Conservation (phyloP, 2,888 invertebrate species). For the Choristoneura rosaceana region DNA sequence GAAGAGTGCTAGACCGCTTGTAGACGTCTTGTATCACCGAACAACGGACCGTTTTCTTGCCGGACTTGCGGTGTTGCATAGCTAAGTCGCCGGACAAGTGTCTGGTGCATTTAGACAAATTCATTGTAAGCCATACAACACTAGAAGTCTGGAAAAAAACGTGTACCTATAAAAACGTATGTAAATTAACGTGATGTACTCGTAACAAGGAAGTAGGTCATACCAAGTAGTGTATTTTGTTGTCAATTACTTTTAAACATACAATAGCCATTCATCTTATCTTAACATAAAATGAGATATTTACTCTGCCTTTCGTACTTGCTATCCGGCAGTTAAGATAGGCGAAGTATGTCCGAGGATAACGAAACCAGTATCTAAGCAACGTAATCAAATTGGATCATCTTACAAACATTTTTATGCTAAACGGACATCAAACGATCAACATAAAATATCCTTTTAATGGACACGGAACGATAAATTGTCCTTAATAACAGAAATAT, state of each 20-base stretch:
- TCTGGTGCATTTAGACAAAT: too few species aligned
- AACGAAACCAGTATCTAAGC: constrained; percentile 26
- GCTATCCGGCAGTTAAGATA: constrained; percentile 31
- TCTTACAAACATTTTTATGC: constrained; percentile 24
- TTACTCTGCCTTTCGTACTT: neutral
- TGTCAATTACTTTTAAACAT: neutral
- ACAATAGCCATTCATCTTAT: constrained; percentile 24
- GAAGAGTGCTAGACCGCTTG: too few species aligned
- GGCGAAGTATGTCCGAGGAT: constrained; percentile 31
- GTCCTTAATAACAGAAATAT: constrained; percentile 80
- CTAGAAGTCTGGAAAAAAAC: too few species aligned
- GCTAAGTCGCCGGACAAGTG: too few species aligned
- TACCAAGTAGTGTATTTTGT: too few species aligned
- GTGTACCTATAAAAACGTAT: too few species aligned
- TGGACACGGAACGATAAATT: constrained; percentile 76
- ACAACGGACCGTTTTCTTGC: too few species aligned
- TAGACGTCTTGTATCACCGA: too few species aligned
- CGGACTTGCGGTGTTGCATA: too few species aligned
- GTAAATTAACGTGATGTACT: too few species aligned
- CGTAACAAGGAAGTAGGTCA: too few species aligned
- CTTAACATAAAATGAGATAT: constrained; percentile 10
- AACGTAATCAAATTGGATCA: constrained; percentile 31
- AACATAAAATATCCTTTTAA: constrained; percentile 78
- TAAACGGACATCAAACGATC: constrained; percentile 31
- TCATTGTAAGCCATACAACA: too few species aligned